A percentile compares a stretch with the other conserved stretches of the same genome.
Evolutionary conservation across 2,113 vertebrate species (phyloP).

Genomic region (Diadophis punctatus): DNA sequence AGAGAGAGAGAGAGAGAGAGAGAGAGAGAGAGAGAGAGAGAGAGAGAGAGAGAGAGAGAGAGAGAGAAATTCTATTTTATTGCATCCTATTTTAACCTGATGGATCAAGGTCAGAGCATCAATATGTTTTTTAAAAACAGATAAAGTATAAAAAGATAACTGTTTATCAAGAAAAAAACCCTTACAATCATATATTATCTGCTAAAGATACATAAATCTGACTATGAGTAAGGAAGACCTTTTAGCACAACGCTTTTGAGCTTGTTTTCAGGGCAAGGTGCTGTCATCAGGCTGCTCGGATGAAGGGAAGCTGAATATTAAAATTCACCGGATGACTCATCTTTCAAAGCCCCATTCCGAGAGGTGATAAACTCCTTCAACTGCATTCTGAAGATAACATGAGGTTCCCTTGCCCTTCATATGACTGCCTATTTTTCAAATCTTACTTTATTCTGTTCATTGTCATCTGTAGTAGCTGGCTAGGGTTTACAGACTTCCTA

Average conservation of each 20-base stretch:
- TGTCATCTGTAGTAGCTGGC: neutral
- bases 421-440: constrained; percentile 19
- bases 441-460: constrained; percentile 35
- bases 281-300: constrained; percentile 15
- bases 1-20: neutral
- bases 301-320: constrained; percentile 11
- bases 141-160: neutral
- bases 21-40: neutral
- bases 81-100: neutral
- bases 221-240: constrained; percentile 9
- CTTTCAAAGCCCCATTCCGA: constrained; percentile 22
- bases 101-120: constrained; percentile 6
- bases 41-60: neutral
- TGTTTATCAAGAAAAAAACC: neutral
- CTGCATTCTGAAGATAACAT: constrained; percentile 31
- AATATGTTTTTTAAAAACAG: neutral
- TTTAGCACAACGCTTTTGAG: constrained; percentile 22
- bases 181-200: neutral
- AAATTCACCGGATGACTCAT: constrained; percentile 40
- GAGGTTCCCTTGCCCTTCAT: constrained; percentile 19
- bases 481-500: neutral
- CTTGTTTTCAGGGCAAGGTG: constrained; percentile 3
- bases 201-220: neutral
- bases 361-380: constrained; percentile 15
- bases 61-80: neutral